Conservation (phyloP, 2,888 invertebrate species). For the Athalia rosae region DNA sequence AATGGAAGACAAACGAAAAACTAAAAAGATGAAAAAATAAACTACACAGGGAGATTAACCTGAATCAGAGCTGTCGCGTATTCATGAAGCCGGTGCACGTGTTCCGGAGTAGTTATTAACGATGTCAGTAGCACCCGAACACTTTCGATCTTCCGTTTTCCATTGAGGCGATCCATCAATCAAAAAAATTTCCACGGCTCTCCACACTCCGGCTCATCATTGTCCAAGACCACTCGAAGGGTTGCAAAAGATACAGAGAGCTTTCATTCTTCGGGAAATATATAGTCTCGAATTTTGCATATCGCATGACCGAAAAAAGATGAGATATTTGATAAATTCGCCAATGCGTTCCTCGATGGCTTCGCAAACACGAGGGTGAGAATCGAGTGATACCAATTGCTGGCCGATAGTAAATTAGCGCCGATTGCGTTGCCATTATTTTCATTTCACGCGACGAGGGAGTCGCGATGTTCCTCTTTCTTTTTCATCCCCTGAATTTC, state of each 20-base stretch:
- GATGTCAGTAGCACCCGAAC: conserved; percentile 9
- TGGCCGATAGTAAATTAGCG: neutral
- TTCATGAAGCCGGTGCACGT: conserved; percentile 12
- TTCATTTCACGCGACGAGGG: neutral
- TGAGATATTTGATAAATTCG: too few species aligned
- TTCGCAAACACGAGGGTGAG: too few species aligned
- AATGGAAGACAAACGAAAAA: neutral
- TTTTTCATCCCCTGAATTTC: too few species aligned
- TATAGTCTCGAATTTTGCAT: too few species aligned
- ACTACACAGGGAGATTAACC: conserved; percentile 9
- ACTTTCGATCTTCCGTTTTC: neutral
- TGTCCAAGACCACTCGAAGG: neutral
- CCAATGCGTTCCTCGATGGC: too few species aligned
- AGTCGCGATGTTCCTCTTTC: too few species aligned
- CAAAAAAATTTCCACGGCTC: neutral
- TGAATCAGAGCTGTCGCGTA: conserved; percentile 21
- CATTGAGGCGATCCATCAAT: conserved; percentile 18
- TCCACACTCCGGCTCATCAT: neutral
- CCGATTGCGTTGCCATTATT: neutral
- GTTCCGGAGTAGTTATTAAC: conserved; percentile 28
- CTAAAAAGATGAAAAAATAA: conserved; percentile 8
- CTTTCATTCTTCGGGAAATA: neutral
- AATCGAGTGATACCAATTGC: too few species aligned
- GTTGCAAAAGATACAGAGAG: neutral
- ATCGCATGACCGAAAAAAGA: too few species aligned